These are phyloP conservation scores for Prenolepis imparis DNA, from an alignment of 2,888 invertebrate species.

Conservation along the genomic window DNA sequence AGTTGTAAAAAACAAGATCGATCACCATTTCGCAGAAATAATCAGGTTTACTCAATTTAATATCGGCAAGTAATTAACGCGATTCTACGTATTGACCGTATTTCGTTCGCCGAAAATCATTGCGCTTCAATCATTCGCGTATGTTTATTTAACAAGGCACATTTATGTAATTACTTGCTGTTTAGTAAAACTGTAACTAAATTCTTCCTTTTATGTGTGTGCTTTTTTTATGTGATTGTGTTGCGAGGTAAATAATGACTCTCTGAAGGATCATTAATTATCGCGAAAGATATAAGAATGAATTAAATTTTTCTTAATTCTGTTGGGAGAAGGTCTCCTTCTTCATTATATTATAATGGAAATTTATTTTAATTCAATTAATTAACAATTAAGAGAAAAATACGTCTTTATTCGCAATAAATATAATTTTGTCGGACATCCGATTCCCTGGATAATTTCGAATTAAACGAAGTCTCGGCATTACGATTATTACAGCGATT, in stretches of 20 bases:
- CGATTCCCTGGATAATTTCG: background rate
- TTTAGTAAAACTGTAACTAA: background rate
- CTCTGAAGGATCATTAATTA: background rate
- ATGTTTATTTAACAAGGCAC: background rate
- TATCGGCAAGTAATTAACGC: conserved; percentile 56
- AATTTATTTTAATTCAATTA: conserved; percentile 6
- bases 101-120: background rate
- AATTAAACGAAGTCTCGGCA: background rate
- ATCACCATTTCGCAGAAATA: background rate
- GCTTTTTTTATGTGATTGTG: background rate
- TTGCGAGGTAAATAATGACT: background rate
- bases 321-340: background rate
- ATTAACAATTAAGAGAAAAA: background rate
- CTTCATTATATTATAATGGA: background rate
- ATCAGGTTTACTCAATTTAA: conserved; percentile 32
- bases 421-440: background rate
- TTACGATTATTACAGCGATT: background rate
- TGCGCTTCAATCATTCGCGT: background rate
- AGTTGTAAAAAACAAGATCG: background rate
- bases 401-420: background rate
- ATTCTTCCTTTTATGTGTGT: background rate
- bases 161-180: conserved; percentile 17
- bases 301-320: background rate
- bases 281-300: background rate
- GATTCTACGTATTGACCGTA: conserved; percentile 20